These are phyloP conservation scores for Drosophila virilis DNA, from an alignment of 1,140 invertebrate species.

Conservation along the genomic window DNA sequence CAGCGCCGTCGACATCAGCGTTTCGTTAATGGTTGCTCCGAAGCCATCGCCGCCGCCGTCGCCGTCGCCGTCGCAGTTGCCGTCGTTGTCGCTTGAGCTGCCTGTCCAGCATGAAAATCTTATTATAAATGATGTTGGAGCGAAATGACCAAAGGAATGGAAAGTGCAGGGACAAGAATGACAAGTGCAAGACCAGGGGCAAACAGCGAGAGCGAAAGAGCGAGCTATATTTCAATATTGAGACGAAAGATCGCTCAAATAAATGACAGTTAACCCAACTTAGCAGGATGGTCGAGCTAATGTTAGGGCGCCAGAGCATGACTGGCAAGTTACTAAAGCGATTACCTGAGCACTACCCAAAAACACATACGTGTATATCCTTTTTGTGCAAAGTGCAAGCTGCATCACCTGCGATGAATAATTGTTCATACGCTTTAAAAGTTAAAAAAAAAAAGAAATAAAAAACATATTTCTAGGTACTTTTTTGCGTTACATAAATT, in stretches of 20 bases:
- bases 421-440: neutral
- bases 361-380: neutral
- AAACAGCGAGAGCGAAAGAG: neutral
- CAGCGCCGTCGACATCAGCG: constrained; percentile 1
- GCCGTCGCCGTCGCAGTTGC: neutral
- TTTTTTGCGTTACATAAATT: too few species aligned
- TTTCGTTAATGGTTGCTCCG: constrained; percentile 25
- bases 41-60: neutral
- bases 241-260: constrained; percentile 14
- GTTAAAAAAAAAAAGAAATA: neutral
- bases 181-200: neutral
- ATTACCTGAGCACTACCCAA: constrained; percentile 2
- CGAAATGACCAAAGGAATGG: constrained; percentile 51
- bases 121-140: constrained; percentile 68
- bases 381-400: neutral
- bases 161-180: constrained; percentile 4
- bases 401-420: neutral
- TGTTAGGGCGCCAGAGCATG: neutral
- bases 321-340: constrained; percentile 18
- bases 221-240: neutral
- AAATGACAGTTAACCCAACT: constrained; percentile 14
- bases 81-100: constrained; percentile 20
- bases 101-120: constrained; percentile 55
- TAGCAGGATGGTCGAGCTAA: neutral
- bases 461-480: neutral